phyloP scores from a whole-genome alignment of 2,888 invertebrate genomes.

The Rhamnusium bicolor region DNA sequence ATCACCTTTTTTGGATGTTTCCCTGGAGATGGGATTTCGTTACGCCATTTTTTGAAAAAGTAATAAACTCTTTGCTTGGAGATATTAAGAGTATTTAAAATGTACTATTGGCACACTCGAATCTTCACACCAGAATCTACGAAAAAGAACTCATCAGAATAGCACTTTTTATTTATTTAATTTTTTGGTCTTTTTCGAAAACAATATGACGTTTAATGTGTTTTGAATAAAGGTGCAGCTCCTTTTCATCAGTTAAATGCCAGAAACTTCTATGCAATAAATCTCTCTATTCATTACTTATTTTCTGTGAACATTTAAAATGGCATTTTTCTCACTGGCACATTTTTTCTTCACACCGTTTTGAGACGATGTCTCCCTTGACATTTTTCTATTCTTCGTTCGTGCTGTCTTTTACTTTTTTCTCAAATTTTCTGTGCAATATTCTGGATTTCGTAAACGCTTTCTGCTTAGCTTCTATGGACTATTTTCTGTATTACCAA shows the following conservation, averaged over 20 bases:
- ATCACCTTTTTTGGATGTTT: conserved; percentile 14
- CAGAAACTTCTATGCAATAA: neutral
- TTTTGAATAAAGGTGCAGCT: conserved; percentile 17
- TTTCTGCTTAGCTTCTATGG: neutral
- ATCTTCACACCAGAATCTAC: conserved; percentile 16
- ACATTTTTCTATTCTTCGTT: neutral
- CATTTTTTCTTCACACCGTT: neutral
- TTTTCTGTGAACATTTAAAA: neutral
- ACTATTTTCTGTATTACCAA: neutral
- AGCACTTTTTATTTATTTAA: conserved; percentile 1
- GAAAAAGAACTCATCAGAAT: conserved; percentile 15
- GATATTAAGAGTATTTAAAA: conserved; percentile 20
- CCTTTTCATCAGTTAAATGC: conserved; percentile 4
- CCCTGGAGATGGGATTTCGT: neutral
- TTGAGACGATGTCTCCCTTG: neutral
- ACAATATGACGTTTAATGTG: conserved; percentile 7
- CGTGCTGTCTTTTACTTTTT: neutral
- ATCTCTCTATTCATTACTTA: neutral
- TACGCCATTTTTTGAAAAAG: neutral
- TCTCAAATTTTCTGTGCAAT: neutral
- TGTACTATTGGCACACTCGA: conserved; percentile 18
- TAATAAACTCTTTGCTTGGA: conserved; percentile 21
- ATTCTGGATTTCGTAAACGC: neutral
- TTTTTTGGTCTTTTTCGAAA: conserved; percentile 11
- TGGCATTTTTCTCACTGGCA: neutral